A percentile compares a stretch with the other conserved stretches of the same genome.
These are phyloP conservation scores for Brassicogethes aeneus DNA, from an alignment of 2,888 invertebrate genomes.

Conservation along the genomic window DNA sequence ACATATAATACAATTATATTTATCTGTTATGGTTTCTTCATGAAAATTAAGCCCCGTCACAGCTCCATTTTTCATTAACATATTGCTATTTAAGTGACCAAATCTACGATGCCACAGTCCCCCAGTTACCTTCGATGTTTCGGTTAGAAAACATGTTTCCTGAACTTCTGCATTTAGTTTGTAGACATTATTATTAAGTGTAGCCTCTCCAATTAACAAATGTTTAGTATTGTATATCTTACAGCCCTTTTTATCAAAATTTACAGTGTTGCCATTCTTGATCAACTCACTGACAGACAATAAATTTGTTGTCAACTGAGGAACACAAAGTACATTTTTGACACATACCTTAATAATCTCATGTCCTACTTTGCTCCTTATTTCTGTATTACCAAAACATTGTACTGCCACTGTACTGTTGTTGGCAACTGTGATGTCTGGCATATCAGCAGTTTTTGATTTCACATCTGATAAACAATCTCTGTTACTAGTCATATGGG, in stretches of 20 bases:
- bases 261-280: slow-evolving; percentile 18
- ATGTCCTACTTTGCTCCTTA: slow-evolving; percentile 10
- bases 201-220: slow-evolving; percentile 14
- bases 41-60: not conserved
- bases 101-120: slow-evolving; percentile 17
- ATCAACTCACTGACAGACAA: slow-evolving; percentile 15
- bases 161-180: slow-evolving; percentile 11
- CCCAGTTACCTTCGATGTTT: not conserved
- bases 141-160: not conserved
- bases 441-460: slow-evolving; percentile 2
- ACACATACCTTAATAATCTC: not conserved
- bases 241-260: slow-evolving; percentile 16
- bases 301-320: not conserved
- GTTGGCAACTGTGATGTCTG: slow-evolving; percentile 14
- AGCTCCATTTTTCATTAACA: slow-evolving; percentile 10
- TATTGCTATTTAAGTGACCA: slow-evolving; percentile 11
- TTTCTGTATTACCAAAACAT: slow-evolving; percentile 15
- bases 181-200: slow-evolving; percentile 16
- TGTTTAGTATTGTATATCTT: slow-evolving; percentile 16
- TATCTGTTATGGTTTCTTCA: not conserved
- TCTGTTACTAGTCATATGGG: slow-evolving; percentile 17
- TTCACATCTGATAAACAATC: slow-evolving; percentile 8
- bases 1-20: slow-evolving; percentile 3
- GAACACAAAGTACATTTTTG: not conserved
- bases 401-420: slow-evolving; percentile 5